Evolutionary conservation across 2,797 vertebrate genomes (phyloP), one percentile per base, ranked within the genome.

Genomic region (Hippopotamyrus pictus): DNA sequence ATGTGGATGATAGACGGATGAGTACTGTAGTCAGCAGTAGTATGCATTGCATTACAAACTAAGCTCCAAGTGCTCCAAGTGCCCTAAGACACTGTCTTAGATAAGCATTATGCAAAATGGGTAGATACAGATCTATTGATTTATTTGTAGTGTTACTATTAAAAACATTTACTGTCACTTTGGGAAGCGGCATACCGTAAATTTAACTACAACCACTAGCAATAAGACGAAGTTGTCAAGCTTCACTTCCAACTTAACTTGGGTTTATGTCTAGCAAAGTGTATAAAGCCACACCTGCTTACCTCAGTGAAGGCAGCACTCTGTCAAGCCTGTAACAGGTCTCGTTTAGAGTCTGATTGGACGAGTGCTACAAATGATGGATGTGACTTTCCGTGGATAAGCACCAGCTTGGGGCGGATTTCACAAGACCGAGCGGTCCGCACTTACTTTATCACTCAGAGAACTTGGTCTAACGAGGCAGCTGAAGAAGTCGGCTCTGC

Each of bases 401-500:
- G 86, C 25, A 88, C 54, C 54, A 88, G 88, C 88, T 89, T 51
- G 73, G 85, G 88, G 85, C 57, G 79, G 73, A 89, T 90, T 88
- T 89, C 90, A 87, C 84, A 89, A 84, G 59, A 65, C 86, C 82
- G 79, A 88, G 89, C 62, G 22, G 82, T 57, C n/a, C 25, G 22
- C 59, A 37, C 89, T 88, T 86, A 89, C 87, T 88, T 85, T 88
- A 88, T 89, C 90, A 90, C 88, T 82, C 53, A 33, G 76, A 33
- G 73, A 83, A 69, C 89, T 57, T 12, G 69, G 88, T 88, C 91
- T 88, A 92, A 83, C 88, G 85, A 37, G 51, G 90, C 54, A 86
- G 41, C 79, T 69, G 88, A 90, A 88, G 85, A 69, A 92, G 91
- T 89, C 90, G 91, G 92, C 91, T 84, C 90, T 62, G 92, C 88